These are phyloP conservation scores for Eueremaeus valkanovi DNA, from an alignment of 2,888 invertebrate species.

Conservation along the genomic window DNA sequence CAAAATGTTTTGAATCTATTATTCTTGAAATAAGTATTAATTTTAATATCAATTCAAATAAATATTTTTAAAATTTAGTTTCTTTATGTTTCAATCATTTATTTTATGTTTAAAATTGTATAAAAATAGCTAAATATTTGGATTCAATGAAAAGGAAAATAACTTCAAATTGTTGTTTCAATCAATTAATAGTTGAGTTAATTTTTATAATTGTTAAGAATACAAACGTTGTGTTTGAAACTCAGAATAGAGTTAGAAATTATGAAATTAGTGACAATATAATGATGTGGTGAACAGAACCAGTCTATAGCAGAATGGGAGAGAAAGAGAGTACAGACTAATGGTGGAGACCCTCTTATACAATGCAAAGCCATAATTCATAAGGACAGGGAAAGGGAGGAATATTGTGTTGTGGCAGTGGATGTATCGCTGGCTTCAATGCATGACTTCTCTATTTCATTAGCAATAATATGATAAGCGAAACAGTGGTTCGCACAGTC, in stretches of 20 bases:
- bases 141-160: too few species aligned
- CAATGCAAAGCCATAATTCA: conserved; percentile 28
- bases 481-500: conserved; percentile 15
- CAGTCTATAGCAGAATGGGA: neutral
- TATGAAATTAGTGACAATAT: conserved; percentile 20
- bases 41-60: too few species aligned
- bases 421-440: neutral
- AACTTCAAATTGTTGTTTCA: too few species aligned
- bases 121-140: too few species aligned
- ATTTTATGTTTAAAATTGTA: too few species aligned
- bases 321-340: too few species aligned
- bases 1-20: too few species aligned
- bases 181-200: neutral
- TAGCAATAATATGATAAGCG: conserved; percentile 31
- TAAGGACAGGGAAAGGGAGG: conserved; percentile 30
- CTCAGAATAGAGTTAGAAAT: conserved; percentile 2
- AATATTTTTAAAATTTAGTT: too few species aligned
- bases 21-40: too few species aligned
- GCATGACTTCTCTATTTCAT: conserved; percentile 33
- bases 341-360: conserved; percentile 28
- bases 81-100: too few species aligned
- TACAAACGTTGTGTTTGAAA: neutral
- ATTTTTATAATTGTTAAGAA: neutral
- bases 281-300: neutral
- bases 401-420: conserved; percentile 4